phyloP scores from a whole-genome alignment of 2,113 vertebrate species.

The Lepisosteus osseus region DNA sequence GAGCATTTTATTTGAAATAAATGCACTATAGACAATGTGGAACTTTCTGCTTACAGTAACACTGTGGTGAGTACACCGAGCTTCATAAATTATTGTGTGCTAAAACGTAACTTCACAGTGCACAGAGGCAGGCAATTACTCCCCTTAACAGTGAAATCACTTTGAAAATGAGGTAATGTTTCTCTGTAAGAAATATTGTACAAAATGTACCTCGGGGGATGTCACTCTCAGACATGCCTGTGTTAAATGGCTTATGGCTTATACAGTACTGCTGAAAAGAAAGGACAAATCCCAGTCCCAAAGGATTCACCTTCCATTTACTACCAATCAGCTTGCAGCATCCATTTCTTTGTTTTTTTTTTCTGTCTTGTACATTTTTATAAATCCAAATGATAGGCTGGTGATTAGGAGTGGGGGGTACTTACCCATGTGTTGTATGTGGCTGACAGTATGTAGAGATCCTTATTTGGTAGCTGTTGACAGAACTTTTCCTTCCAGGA shows the following conservation, averaged over 20 bases:
- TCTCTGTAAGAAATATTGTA: background rate
- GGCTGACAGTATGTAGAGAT: constrained; percentile 63
- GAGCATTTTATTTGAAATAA: no score
- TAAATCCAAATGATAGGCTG: constrained; percentile 68
- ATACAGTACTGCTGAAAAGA: constrained; percentile 27
- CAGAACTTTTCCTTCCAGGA: constrained; percentile 70
- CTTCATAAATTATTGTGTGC: no score
- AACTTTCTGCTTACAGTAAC: no score
- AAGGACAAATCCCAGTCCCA: constrained; percentile 30
- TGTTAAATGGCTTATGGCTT: constrained; percentile 57
- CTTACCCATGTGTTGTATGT: constrained; percentile 56
- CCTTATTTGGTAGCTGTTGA: constrained; percentile 85
- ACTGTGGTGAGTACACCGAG: no score
- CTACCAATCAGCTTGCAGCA: constrained; percentile 64
- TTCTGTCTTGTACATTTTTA: constrained; percentile 23
- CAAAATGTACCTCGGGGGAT: background rate
- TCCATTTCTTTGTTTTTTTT: constrained; percentile 39
- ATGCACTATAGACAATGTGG: no score
- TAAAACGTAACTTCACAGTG: no score
- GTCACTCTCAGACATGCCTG: constrained; percentile 33
- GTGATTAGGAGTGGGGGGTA: constrained; percentile 55
- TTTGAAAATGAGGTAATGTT: background rate
- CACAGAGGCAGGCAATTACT: background rate
- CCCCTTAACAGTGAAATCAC: background rate
- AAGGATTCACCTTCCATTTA: constrained; percentile 50